A percentile compares a stretch with the other conserved stretches of the same genome.
Conservation (phyloP, 2,797 vertebrate species). For the Enteromius argenteus region DNA sequence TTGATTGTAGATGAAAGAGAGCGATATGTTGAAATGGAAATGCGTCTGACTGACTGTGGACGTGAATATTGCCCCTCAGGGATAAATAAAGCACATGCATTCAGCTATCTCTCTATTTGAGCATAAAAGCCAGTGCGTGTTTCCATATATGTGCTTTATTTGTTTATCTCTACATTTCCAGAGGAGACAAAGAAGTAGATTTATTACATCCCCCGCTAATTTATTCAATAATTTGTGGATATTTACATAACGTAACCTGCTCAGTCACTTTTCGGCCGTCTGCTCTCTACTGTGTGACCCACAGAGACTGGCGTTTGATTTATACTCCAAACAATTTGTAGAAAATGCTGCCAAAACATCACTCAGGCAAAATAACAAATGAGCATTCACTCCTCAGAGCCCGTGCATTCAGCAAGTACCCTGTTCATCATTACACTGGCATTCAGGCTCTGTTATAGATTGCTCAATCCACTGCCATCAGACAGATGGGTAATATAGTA, state of each 20-base stretch:
- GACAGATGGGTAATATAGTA: slow-evolving; percentile 36
- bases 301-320: slow-evolving; percentile 27
- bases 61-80: slow-evolving; percentile 13
- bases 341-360: slow-evolving; percentile 44
- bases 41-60: slow-evolving; percentile 26
- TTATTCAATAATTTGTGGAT: slow-evolving; percentile 11
- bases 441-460: slow-evolving; percentile 34
- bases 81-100: slow-evolving; percentile 30
- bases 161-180: slow-evolving; percentile 16
- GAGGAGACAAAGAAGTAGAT: neutral
- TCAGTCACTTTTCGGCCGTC: neutral
- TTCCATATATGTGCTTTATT: neutral
- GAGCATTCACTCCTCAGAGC: neutral
- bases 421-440: slow-evolving; percentile 35
- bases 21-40: slow-evolving; percentile 26
- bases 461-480: slow-evolving; percentile 17
- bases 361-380: slow-evolving; percentile 46
- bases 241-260: neutral
- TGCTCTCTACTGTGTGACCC: slow-evolving; percentile 5
- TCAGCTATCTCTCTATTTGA: slow-evolving; percentile 20
- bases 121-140: neutral
- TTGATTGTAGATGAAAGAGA: slow-evolving; percentile 42
- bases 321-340: slow-evolving; percentile 28
- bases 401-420: slow-evolving; percentile 13
- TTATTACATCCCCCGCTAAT: neutral